These are phyloP conservation scores for Myotis davidii DNA, from an alignment of 2,113 vertebrate species.

Conservation along the genomic window DNA sequence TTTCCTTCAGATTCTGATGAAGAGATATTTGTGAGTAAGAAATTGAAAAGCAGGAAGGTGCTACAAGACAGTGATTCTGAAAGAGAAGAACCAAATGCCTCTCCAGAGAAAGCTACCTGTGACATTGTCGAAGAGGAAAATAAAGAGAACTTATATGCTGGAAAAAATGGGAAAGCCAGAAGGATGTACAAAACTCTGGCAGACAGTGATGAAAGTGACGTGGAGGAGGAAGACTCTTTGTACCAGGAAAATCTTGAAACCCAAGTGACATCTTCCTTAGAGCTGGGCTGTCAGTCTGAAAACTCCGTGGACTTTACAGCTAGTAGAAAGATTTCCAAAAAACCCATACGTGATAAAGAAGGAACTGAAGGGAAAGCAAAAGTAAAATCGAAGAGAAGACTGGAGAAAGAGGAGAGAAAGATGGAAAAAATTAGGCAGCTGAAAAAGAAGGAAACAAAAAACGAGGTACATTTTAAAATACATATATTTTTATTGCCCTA, in stretches of 20 bases:
- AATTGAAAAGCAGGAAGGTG: conserved; percentile 86
- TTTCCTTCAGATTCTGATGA: conserved; percentile 92
- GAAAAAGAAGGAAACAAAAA: conserved; percentile 83
- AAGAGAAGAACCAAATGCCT: conserved; percentile 80
- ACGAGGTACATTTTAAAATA: conserved; percentile 77
- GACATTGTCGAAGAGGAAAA: conserved; percentile 69
- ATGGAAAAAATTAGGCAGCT: conserved; percentile 78
- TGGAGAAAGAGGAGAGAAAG: conserved; percentile 80
- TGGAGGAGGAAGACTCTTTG: background rate
- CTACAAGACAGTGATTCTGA: conserved; percentile 93
- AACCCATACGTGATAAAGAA: background rate
- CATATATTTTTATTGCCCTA: too few relatives aligned
- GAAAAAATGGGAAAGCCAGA: conserved; percentile 72
- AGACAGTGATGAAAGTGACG: conserved; percentile 85
- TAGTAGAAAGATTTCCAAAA: conserved; percentile 70
- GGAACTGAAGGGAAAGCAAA: conserved; percentile 74
- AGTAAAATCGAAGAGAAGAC: conserved; percentile 82
- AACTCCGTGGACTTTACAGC: conserved; percentile 31
- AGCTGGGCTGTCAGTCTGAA: conserved; percentile 37
- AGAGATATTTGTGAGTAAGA: conserved; percentile 89
- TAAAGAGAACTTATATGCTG: conserved; percentile 33
- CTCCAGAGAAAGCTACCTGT: conserved; percentile 48
- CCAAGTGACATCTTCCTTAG: background rate
- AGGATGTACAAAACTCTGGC: conserved; percentile 69
- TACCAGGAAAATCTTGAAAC: conserved; percentile 55